Evolutionary conservation across 2,888 invertebrate genomes (phyloP).

Genomic region (Ditula angustiorana): DNA sequence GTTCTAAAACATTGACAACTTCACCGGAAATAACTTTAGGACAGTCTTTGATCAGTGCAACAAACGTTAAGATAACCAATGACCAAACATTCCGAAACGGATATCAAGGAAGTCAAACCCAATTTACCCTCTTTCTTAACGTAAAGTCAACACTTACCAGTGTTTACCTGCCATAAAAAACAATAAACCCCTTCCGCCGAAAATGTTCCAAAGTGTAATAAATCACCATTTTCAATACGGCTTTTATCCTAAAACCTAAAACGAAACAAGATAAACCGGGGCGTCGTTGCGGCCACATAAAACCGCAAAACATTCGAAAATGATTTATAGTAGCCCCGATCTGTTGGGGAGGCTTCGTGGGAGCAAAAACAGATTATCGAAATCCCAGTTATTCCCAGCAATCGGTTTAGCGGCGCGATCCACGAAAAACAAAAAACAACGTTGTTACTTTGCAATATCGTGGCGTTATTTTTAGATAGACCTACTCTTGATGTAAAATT

Average conservation of each 20-base stretch:
- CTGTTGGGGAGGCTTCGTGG: constrained; percentile 71
- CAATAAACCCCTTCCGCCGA: constrained; percentile 20
- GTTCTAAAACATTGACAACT: too few relatives aligned
- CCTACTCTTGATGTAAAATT: not conserved
- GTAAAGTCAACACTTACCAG: constrained; percentile 7
- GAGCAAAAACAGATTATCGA: constrained; percentile 79
- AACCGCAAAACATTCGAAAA: constrained; percentile 78
- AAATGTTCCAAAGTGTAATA: constrained; percentile 41
- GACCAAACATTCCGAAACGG: too few relatives aligned
- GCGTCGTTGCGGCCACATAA: constrained; percentile 71
- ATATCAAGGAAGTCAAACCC: not conserved
- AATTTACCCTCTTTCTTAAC: not conserved
- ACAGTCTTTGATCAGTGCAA: too few relatives aligned
- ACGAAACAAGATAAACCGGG: constrained; percentile 73
- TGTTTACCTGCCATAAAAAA: constrained; percentile 24
- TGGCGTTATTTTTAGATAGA: not conserved
- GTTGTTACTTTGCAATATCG: not conserved
- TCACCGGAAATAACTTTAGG: too few relatives aligned
- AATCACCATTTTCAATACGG: constrained; percentile 57
- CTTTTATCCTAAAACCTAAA: constrained; percentile 60
- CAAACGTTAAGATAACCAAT: too few relatives aligned
- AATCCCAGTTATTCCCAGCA: constrained; percentile 72
- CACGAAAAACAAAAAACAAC: constrained; percentile 48
- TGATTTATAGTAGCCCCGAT: constrained; percentile 78
- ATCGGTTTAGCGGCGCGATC: constrained; percentile 61